These are phyloP conservation scores for Pammene aurita DNA, from an alignment of 2,888 invertebrate species.

Conservation along the genomic window DNA sequence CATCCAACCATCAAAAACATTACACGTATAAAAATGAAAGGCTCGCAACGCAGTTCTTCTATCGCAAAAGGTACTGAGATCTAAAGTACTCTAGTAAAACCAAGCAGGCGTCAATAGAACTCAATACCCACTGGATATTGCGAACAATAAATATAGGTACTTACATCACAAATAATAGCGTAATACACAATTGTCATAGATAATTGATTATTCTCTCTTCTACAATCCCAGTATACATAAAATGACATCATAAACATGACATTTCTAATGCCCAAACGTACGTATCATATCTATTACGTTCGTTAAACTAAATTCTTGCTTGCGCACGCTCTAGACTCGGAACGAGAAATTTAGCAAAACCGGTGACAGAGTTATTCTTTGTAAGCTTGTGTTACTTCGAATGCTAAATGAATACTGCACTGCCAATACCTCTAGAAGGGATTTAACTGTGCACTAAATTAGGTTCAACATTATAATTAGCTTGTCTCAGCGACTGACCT, in stretches of 20 bases:
- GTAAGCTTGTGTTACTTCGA: not conserved
- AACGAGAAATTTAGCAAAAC: not conserved
- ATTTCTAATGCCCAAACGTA: not conserved
- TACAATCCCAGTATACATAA: too few relatives aligned
- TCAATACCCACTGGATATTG: too few relatives aligned
- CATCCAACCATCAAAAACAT: too few relatives aligned
- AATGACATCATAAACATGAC: not conserved
- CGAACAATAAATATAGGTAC: too few relatives aligned
- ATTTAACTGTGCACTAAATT: not conserved
- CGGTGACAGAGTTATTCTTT: not conserved
- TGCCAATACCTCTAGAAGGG: not conserved
- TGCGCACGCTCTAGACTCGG: not conserved
- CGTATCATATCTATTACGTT: not conserved
- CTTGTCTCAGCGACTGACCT: not conserved
- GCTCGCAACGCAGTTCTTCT: too few relatives aligned
- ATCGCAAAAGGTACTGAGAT: too few relatives aligned
- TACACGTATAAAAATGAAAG: too few relatives aligned
- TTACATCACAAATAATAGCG: too few relatives aligned
- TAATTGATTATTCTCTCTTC: too few relatives aligned
- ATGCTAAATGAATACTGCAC: slow-evolving; percentile 7
- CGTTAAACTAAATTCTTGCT: not conserved
- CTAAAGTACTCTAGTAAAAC: too few relatives aligned
- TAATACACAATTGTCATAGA: too few relatives aligned
- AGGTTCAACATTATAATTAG: slow-evolving; percentile 6
- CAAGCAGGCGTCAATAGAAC: too few relatives aligned